phyloP scores from a whole-genome alignment of 2,797 vertebrate species.

The Chiroxiphia lanceolata region DNA sequence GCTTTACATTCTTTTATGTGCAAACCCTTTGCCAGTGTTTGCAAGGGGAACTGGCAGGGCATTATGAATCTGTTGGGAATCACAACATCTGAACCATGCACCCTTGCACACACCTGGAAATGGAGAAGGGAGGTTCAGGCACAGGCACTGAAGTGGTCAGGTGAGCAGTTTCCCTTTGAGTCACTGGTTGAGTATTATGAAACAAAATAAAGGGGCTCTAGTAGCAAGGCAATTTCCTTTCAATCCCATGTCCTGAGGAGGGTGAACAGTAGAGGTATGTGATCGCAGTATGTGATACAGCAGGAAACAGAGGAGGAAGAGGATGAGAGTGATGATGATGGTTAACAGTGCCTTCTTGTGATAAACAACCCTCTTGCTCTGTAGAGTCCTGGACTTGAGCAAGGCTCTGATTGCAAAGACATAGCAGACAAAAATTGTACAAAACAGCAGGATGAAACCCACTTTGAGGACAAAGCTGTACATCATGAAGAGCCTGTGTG shows the following conservation, averaged over 20 bases:
- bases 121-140: background rate
- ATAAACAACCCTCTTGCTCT: background rate
- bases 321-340: conserved; percentile 72
- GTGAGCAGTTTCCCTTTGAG: background rate
- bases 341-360: conserved; percentile 75
- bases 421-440: conserved; percentile 74
- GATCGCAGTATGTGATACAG: conserved; percentile 75
- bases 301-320: conserved; percentile 79
- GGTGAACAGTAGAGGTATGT: background rate
- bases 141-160: background rate
- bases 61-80: background rate
- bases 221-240: background rate
- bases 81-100: background rate
- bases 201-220: background rate
- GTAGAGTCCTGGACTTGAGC: conserved; percentile 16
- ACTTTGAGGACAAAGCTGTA: conserved; percentile 64
- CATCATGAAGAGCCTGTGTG: conserved; percentile 1
- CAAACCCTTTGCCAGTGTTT: background rate
- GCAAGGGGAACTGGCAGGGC: background rate
- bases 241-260: background rate
- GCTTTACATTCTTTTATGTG: background rate
- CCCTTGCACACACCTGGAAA: background rate
- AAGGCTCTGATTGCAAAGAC: conserved; percentile 67
- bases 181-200: background rate
- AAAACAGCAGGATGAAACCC: conserved; percentile 76